Evolutionary conservation across 2,888 invertebrate genomes (phyloP), one percentile per base, ranked within the genome.

Genomic region (Troides aeacus): DNA sequence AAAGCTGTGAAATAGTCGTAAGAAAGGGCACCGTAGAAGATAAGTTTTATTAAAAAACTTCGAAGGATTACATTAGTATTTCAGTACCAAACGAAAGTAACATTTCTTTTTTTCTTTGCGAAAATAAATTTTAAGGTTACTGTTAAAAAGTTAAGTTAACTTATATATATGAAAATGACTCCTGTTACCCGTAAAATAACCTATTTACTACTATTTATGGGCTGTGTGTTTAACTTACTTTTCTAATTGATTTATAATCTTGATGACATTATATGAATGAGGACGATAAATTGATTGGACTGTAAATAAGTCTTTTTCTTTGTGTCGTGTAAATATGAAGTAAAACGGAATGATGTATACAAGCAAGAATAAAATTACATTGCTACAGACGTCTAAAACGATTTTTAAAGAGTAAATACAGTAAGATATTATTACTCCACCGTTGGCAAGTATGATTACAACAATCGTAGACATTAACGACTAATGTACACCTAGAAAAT

Each of bases 31-130:
- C 15, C 5, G 66, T 61, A 53, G 60, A 59, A 64, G 53, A 50
- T 68, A 63, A 68, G 63, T 69, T 69, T 60, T 69, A 69, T 64
- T 64, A 69, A 64, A 59, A 69, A 69, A 69, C 60, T 64, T 69
- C 39, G 39, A 64, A 64, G 21, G 39, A 68, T 42, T 53, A 59
- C 60, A 53, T 68, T 68, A 64, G 59, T 64, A 46, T 60, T 64
- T 50, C 64, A 60, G 36, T 42, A 53, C 60, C 23, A 42, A 56
- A 60, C 57, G 58, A 68, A 58, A 57, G 21, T n/a, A 56, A 64
- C 17, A 39, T 62, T 58, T 68, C 23, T 62, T 1, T 66, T 57
- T 1, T 24, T 46, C 46, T 30, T n/a, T n/a, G 18, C 6, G 53
- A 17, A 53, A 53, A 53, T 53, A 53, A 17, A 6, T 53, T 53